phyloP scores from a whole-genome alignment of 2,797 vertebrate species.

The Lepilemur septentrionalis region DNA sequence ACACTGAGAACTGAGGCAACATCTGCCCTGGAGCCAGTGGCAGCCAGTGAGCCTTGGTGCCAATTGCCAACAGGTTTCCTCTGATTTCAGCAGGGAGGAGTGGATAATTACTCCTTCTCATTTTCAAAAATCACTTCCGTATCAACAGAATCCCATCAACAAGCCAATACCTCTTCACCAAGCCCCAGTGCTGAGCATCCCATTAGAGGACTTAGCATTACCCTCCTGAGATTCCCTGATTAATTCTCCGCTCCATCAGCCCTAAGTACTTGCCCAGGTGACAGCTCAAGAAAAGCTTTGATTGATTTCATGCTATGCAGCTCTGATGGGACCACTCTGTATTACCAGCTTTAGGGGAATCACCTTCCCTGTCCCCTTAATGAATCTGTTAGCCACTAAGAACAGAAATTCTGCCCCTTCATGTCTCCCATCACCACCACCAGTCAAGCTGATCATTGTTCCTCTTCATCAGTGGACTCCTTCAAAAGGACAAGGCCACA shows the following conservation, averaged over 20 bases:
- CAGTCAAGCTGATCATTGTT: neutral
- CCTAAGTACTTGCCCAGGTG: constrained; percentile 42
- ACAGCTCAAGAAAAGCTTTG: constrained; percentile 50
- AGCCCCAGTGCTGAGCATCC: neutral
- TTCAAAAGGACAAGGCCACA: neutral
- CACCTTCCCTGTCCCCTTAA: neutral
- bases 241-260: constrained; percentile 43
- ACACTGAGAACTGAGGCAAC: neutral
- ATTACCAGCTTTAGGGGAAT: neutral
- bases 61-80: constrained; percentile 34
- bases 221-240: constrained; percentile 44
- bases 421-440: neutral
- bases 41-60: neutral
- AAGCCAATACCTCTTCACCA: constrained; percentile 56
- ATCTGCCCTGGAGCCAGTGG: neutral
- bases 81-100: constrained; percentile 56
- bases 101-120: constrained; percentile 61
- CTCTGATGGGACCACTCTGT: neutral
- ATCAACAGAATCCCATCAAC: constrained; percentile 54
- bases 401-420: neutral
- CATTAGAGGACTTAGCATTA: constrained; percentile 27
- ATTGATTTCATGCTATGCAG: constrained; percentile 32
- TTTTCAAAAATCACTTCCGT: constrained; percentile 60
- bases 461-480: neutral
- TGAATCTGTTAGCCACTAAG: neutral